Conservation (phyloP, 1,140 invertebrate species). For the Pseudomyrmex dendroicus region DNA sequence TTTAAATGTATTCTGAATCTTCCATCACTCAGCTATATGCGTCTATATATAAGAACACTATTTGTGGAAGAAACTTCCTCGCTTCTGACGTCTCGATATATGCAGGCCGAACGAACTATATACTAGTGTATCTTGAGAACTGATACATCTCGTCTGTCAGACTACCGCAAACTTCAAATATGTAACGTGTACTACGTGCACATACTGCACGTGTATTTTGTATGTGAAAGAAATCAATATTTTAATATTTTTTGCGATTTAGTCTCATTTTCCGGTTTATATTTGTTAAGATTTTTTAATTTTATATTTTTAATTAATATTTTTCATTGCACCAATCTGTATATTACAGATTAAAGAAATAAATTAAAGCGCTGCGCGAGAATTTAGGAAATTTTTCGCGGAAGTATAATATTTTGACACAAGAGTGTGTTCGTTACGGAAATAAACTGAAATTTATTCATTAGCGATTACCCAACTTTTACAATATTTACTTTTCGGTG, state of each 20-base stretch:
- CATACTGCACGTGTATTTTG: neutral
- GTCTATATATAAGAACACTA: neutral
- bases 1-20: neutral
- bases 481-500: too few relatives aligned
- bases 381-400: neutral
- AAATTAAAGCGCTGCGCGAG: neutral
- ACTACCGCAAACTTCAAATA: neutral
- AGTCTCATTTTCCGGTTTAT: neutral
- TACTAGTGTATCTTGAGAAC: neutral
- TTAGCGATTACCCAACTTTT: too few relatives aligned
- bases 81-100: neutral
- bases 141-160: neutral
- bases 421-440: too few relatives aligned
- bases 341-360: too few relatives aligned
- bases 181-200: neutral
- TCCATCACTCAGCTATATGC: neutral
- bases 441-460: too few relatives aligned
- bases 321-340: too few relatives aligned
- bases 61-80: neutral
- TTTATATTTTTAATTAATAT: neutral
- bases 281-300: neutral
- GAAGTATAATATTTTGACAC: too few relatives aligned
- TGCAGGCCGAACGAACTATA: neutral
- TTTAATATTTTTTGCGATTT: neutral
- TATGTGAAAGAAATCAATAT: neutral